Base-by-base conservation (phyloP, 1,140 invertebrate genomes). In the Saxidomus purpurata region DNA sequence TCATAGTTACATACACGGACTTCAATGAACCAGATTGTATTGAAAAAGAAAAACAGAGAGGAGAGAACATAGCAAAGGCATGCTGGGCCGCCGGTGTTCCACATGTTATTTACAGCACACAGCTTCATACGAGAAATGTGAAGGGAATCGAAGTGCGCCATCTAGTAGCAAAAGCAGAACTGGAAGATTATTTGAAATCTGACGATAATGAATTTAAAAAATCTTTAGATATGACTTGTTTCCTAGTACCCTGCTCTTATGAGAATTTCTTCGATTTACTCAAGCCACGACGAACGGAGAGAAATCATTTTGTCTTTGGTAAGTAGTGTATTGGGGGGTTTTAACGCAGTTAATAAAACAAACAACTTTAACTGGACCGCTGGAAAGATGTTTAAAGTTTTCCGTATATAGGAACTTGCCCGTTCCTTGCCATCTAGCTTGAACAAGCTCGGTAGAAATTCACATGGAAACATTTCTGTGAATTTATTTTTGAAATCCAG, bases 81-180 rank as follows among this genome's bases (percentile, higher is more conserved):
- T 95, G 94, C 86, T 85, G 76, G 43, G 25, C 61, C 0, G 86
- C 90, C 22, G 87, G 88, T 9, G 90, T 95, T n/a, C 43, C 85
- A 6, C 94, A 95, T 89, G 92, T 95, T 13, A 85, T 95, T 2
- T 94, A 93, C 86, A 94, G 93, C 81, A 95, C 95, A 13, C 93
- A 95, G 84, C 88, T 95, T n/a, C 90, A 94, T 87, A 90, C 93
- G 0, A 81, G 91, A 43, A 63, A 90, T n/a, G 87, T 93, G 15
- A 90, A 92, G 34, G 93, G 94, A 0, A 88, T 93, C 19, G 83
- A 92, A 76, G 93, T 92, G 0, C 88, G 94, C 0, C 93, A 95
- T 81, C 86, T 94, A 61, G 95, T 94, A 25, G 93, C 94, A 22
- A 95, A 95, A 85, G 94, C 94, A 13, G 91, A 93, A 80, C 88